Conservation (phyloP, 2,113 vertebrate genomes). For the Rhineura floridana region DNA sequence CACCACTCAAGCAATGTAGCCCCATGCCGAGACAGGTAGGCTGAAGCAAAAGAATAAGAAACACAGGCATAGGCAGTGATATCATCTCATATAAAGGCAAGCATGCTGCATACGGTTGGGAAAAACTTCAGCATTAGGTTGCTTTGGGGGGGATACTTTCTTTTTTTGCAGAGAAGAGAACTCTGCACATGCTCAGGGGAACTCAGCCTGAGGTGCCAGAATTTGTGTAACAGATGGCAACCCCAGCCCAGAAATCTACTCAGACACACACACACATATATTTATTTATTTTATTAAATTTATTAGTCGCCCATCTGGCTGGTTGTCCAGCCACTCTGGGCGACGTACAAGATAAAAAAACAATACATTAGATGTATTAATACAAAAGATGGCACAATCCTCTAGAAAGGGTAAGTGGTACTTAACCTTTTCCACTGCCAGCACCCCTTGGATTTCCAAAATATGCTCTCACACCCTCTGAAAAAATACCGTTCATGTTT, state of each 20-base stretch:
- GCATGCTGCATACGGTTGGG: neutral
- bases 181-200: neutral
- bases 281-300: too few relatives aligned
- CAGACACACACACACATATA: too few relatives aligned
- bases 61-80: neutral
- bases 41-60: neutral
- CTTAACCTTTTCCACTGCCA: too few relatives aligned
- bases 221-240: neutral
- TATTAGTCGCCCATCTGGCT: too few relatives aligned
- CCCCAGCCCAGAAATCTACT: neutral
- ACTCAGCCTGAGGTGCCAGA: neutral
- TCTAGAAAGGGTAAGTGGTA: too few relatives aligned
- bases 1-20: neutral
- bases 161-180: neutral
- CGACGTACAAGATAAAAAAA: too few relatives aligned
- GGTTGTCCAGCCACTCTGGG: too few relatives aligned
- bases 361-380: too few relatives aligned
- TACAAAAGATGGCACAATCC: too few relatives aligned
- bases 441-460: too few relatives aligned
- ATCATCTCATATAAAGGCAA: neutral
- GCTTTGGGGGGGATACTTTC: neutral
- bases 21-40: neutral
- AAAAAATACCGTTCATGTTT: too few relatives aligned
- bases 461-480: too few relatives aligned
- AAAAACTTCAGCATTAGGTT: neutral